Conservation (phyloP, 2,888 invertebrate species). For the Machimus rusticus region DNA sequence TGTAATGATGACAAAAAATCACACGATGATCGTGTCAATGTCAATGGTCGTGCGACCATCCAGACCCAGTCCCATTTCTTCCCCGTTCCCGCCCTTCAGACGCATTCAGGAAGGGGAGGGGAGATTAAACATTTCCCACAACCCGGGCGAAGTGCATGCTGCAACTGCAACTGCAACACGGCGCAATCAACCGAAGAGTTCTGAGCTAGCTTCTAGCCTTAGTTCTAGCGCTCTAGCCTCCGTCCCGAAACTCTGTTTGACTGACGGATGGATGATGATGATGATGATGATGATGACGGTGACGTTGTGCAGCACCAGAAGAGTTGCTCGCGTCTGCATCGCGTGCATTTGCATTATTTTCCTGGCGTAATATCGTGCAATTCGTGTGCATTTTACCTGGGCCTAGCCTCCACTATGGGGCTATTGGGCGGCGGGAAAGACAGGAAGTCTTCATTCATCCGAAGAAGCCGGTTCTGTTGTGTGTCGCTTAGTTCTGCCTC, state of each 20-base stretch:
- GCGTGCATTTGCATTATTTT: slow-evolving; percentile 25
- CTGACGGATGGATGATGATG: neutral
- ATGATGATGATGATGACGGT: neutral
- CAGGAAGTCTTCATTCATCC: slow-evolving; percentile 39
- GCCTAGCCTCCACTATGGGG: neutral
- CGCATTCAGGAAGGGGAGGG: neutral
- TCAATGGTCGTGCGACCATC: slow-evolving; percentile 8
- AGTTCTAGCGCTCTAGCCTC: neutral
- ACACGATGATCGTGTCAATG: slow-evolving; percentile 26
- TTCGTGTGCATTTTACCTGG: neutral
- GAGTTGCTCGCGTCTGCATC: neutral
- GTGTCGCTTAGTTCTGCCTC: neutral
- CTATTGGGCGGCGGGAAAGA: neutral
- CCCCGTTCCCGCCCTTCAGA: neutral
- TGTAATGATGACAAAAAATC: slow-evolving; percentile 8
- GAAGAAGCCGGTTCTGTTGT: neutral
- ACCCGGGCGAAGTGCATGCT: neutral
- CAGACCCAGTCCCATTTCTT: neutral
- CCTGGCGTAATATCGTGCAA: neutral
- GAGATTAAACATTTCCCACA: neutral
- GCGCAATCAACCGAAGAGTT: slow-evolving; percentile 7
- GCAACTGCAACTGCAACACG: neutral
- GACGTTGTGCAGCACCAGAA: neutral
- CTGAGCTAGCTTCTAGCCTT: neutral
- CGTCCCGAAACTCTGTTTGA: neutral